Percentiles rank a stretch among this genome's conserved stretches.
Conservation (phyloP, 1,140 invertebrate species). For the Nasonia vitripennis region DNA sequence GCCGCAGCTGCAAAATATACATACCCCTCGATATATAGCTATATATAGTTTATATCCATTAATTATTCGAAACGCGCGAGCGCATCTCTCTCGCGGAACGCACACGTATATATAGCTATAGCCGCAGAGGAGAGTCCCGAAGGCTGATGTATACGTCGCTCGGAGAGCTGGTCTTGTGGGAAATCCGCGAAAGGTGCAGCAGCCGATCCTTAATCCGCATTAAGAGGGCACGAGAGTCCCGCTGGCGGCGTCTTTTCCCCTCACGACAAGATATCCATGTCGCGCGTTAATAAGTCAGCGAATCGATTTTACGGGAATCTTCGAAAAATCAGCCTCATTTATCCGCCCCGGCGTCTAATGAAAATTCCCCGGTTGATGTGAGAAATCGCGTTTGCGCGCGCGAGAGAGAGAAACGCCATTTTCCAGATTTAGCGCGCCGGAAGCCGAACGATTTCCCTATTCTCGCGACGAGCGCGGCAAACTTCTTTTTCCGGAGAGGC, state of each 20-base stretch:
- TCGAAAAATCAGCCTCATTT: neutral
- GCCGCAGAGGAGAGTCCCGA: neutral
- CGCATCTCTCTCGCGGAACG: neutral
- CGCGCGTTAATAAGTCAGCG: neutral
- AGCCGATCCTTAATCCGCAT: constrained; percentile 19
- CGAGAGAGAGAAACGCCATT: neutral
- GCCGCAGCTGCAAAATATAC: neutral
- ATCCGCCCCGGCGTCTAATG: neutral
- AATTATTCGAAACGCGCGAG: neutral
- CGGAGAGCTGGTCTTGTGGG: neutral
- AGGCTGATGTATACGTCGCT: neutral
- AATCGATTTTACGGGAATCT: neutral
- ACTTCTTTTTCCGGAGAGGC: neutral
- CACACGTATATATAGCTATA: neutral
- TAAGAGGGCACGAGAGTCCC: neutral
- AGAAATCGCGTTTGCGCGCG: neutral
- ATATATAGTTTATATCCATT: neutral
- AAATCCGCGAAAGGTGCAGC: neutral
- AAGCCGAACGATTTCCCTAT: neutral
- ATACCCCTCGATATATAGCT: no score
- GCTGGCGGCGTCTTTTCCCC: neutral
- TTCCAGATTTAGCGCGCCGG: neutral
- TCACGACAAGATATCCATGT: neutral
- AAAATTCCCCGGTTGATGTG: neutral
- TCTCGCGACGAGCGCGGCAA: neutral